Percentiles rank a stretch among this genome's conserved stretches.
These are phyloP conservation scores for Drosophila mettleri DNA, from an alignment of 2,888 invertebrate species.

Conservation along the genomic window DNA sequence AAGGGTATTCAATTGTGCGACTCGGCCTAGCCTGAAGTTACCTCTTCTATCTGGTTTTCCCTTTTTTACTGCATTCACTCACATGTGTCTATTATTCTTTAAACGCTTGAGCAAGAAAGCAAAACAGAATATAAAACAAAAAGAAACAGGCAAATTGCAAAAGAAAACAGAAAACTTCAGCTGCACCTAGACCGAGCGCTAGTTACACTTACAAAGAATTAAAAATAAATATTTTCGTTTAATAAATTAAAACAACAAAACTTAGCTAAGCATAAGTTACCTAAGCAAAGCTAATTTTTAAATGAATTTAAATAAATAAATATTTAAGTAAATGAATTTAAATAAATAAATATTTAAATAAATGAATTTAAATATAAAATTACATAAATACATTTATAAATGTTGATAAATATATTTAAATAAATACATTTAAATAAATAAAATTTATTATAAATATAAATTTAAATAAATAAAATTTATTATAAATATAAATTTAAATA, in stretches of 20 bases:
- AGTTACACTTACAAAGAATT: constrained; percentile 20
- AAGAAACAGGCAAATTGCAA: constrained; percentile 19
- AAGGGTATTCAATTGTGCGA: not conserved
- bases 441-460: too few species aligned
- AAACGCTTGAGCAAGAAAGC: constrained; percentile 42
- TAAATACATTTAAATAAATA: too few species aligned
- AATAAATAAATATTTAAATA: not conserved
- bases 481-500: too few species aligned
- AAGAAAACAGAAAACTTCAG: constrained; percentile 8
- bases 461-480: too few species aligned
- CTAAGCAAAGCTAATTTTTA: not conserved
- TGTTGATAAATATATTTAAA: too few species aligned
- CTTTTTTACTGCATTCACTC: constrained; percentile 43
- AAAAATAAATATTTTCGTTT: not conserved
- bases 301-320: not conserved
- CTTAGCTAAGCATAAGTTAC: too few species aligned
- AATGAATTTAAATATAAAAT: not conserved
- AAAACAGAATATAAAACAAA: constrained; percentile 17
- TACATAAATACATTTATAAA: too few species aligned
- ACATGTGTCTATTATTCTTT: constrained; percentile 62
- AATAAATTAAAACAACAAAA: constrained; percentile 4
- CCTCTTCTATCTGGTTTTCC: not conserved
- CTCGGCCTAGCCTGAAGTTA: not conserved
- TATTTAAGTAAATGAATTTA: not conserved
- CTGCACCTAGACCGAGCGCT: not conserved